Evolutionary conservation across 2,113 vertebrate species (phyloP).

Genomic region (Anguilla rostrata): DNA sequence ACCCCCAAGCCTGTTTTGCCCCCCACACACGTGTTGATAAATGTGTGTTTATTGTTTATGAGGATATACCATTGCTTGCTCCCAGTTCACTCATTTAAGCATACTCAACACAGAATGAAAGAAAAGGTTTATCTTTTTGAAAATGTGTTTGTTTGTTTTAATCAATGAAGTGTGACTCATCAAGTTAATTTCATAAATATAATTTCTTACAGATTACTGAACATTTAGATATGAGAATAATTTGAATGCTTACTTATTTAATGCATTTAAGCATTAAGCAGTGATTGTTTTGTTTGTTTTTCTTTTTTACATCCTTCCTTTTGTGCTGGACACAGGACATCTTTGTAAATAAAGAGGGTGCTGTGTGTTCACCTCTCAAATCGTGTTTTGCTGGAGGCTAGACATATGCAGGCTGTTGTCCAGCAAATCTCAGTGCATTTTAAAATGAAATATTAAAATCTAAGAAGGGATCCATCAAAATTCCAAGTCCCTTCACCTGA

Average conservation of each 20-base stretch:
- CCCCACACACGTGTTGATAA: no score
- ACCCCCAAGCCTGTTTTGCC: no score
- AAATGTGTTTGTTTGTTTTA: no score
- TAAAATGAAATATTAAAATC: constrained; percentile 82
- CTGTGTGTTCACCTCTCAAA: constrained; percentile 65
- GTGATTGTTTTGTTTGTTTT: constrained; percentile 32
- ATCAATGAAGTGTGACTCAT: no score
- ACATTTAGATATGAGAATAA: not conserved
- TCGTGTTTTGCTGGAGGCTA: constrained; percentile 78
- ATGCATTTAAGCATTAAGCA: no score
- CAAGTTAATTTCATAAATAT: no score
- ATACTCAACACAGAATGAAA: no score
- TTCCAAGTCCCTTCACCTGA: constrained; percentile 51
- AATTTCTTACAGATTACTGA: no score
- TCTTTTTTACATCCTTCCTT: not conserved
- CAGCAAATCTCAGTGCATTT: constrained; percentile 76
- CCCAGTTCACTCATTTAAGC: no score
- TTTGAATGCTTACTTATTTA: not conserved
- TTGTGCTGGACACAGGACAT: constrained; percentile 43
- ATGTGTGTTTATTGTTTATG: no score
- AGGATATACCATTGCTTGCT: no score
- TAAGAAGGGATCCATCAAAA: constrained; percentile 63
- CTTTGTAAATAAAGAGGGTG: constrained; percentile 41
- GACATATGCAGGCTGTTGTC: constrained; percentile 75
- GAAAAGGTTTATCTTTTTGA: no score